phyloP scores from a whole-genome alignment of 2,797 vertebrate genomes.

The Darevskia nairensis region DNA sequence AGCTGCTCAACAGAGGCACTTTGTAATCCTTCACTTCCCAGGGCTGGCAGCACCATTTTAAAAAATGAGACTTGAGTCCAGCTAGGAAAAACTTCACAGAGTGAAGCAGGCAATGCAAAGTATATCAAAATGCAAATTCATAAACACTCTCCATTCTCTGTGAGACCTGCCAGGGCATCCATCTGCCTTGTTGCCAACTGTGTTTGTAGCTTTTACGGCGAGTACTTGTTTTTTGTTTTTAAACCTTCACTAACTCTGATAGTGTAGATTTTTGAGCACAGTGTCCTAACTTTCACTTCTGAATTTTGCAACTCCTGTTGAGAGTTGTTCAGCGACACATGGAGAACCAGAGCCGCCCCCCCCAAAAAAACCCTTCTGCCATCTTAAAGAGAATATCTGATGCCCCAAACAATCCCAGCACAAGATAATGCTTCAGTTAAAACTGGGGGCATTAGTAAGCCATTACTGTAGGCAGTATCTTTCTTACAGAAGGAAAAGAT shows the following conservation, averaged over 20 bases:
- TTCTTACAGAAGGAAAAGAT: neutral
- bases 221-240: neutral
- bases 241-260: neutral
- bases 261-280: neutral
- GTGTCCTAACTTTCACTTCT: neutral
- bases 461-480: neutral
- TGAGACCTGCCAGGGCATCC: neutral
- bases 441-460: neutral
- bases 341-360: too few relatives aligned
- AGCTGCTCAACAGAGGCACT: slow-evolving; percentile 67
- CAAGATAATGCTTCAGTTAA: neutral
- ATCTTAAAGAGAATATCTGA: neutral
- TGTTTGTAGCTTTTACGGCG: neutral
- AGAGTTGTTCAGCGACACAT: too few relatives aligned
- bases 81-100: slow-evolving; percentile 12
- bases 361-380: too few relatives aligned
- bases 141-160: neutral
- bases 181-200: neutral
- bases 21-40: slow-evolving; percentile 52
- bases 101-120: slow-evolving; percentile 3
- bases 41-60: slow-evolving; percentile 41
- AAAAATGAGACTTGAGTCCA: slow-evolving; percentile 22
- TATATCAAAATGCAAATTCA: slow-evolving; percentile 4
- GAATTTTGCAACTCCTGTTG: neutral
- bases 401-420: neutral